Evolutionary conservation across 2,113 vertebrate genomes (phyloP).

Genomic region (Hippopotamus amphibius): DNA sequence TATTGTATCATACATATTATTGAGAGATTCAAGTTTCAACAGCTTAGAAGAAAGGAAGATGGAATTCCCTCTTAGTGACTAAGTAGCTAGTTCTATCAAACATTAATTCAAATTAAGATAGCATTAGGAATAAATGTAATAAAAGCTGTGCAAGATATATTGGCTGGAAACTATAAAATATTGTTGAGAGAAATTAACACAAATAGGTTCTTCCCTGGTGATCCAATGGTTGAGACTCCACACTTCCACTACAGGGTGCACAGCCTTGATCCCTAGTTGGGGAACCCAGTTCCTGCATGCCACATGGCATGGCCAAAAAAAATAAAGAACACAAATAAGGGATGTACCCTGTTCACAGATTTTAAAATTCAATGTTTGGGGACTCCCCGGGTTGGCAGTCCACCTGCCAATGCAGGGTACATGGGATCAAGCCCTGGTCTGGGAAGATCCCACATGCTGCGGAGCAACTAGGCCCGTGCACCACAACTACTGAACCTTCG

Average conservation of each 20-base stretch:
- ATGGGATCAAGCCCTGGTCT: too few relatives aligned
- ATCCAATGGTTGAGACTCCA: too few relatives aligned
- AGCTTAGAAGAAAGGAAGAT: conserved; percentile 8
- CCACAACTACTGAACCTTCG: too few relatives aligned
- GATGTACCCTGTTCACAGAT: neutral
- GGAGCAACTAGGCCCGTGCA: too few relatives aligned
- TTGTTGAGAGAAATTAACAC: neutral
- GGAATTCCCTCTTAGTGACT: neutral
- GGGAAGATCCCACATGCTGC: too few relatives aligned
- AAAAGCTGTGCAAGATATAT: neutral
- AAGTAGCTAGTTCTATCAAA: neutral
- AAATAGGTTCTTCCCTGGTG: too few relatives aligned
- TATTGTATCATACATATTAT: neutral
- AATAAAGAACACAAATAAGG: neutral
- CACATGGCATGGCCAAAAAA: too few relatives aligned
- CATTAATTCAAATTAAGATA: neutral
- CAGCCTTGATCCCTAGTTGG: too few relatives aligned
- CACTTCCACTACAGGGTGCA: too few relatives aligned
- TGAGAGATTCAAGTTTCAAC: neutral
- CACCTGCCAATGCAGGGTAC: too few relatives aligned
- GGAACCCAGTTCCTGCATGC: too few relatives aligned
- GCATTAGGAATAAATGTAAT: conserved; percentile 15
- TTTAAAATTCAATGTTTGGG: neutral
- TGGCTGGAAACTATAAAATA: neutral
- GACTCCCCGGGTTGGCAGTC: too few relatives aligned